These are phyloP conservation scores for Melanotaenia maccullochi DNA, from an alignment of 2,797 vertebrate species.

Conservation along the genomic window DNA sequence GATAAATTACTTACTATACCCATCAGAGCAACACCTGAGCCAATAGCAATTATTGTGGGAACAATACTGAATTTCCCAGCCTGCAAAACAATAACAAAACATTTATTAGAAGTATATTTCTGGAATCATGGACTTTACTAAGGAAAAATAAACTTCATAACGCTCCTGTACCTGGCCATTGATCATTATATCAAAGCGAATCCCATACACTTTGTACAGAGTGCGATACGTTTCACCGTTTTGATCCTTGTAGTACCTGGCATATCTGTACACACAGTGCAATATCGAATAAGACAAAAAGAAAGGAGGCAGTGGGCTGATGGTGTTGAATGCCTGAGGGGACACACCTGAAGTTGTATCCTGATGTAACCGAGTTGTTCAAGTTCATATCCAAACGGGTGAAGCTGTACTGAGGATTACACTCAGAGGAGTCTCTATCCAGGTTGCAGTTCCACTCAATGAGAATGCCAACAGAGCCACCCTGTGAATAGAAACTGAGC, in stretches of 20 bases:
- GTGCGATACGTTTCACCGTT: slow-evolving; percentile 85
- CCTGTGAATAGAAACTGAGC: slow-evolving; percentile 74
- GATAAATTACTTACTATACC: slow-evolving; percentile 87
- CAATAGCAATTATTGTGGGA: slow-evolving; percentile 93
- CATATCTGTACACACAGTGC: slow-evolving; percentile 82
- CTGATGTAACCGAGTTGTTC: slow-evolving; percentile 85
- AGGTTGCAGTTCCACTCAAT: slow-evolving; percentile 97
- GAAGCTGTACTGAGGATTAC: slow-evolving; percentile 92
- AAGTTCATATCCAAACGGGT: slow-evolving; percentile 88
- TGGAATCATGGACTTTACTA: not conserved
- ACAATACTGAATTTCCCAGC: slow-evolving; percentile 96
- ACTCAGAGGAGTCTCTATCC: slow-evolving; percentile 88
- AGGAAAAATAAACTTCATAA: not conserved
- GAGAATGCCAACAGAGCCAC: slow-evolving; percentile 91
- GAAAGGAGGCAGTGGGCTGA: not conserved
- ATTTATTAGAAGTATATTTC: slow-evolving; percentile 11
- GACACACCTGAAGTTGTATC: slow-evolving; percentile 95
- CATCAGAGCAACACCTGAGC: slow-evolving; percentile 92
- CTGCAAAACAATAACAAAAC: slow-evolving; percentile 78
- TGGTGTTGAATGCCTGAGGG: not conserved
- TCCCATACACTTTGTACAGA: slow-evolving; percentile 93
- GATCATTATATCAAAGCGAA: slow-evolving; percentile 95
- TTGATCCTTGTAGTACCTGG: slow-evolving; percentile 90
- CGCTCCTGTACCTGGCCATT: slow-evolving; percentile 88
- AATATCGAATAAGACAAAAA: not conserved